Evolutionary conservation across 2,113 vertebrate genomes (phyloP).

Genomic region (Casuarius casuarius): DNA sequence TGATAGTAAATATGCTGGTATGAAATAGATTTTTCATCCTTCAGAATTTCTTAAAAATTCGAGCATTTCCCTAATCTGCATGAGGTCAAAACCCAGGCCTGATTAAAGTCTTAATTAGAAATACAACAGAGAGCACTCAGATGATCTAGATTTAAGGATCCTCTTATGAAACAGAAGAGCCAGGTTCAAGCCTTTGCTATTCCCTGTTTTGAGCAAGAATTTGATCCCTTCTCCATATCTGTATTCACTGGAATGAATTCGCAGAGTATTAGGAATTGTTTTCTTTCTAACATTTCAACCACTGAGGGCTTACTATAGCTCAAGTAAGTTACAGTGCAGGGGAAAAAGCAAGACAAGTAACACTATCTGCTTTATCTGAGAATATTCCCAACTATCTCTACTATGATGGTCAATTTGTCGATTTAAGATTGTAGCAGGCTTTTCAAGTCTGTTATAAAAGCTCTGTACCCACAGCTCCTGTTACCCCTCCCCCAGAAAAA

Average conservation of each 20-base stretch:
- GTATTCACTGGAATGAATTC: background rate
- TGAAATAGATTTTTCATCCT: background rate
- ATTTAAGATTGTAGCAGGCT: background rate
- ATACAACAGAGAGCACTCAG: background rate
- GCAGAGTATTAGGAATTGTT: background rate
- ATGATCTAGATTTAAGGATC: background rate
- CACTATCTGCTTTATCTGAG: background rate
- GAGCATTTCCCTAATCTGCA: background rate
- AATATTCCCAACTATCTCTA: background rate
- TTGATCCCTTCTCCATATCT: background rate
- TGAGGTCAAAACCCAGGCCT: background rate
- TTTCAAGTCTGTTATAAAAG: background rate
- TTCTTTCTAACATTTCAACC: background rate
- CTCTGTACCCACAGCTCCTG: background rate
- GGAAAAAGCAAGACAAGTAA: background rate
- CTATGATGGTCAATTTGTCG: background rate
- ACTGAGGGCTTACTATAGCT: background rate
- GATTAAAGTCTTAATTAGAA: background rate
- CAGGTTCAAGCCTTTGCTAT: background rate
- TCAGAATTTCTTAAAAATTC: background rate
- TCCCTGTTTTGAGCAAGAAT: background rate
- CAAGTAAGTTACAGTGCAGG: background rate
- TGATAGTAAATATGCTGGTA: background rate
- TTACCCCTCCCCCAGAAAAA: background rate
- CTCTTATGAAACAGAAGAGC: background rate